phyloP scores from a whole-genome alignment of 2,888 invertebrate genomes.

The Nematopogon swammerdamellus region DNA sequence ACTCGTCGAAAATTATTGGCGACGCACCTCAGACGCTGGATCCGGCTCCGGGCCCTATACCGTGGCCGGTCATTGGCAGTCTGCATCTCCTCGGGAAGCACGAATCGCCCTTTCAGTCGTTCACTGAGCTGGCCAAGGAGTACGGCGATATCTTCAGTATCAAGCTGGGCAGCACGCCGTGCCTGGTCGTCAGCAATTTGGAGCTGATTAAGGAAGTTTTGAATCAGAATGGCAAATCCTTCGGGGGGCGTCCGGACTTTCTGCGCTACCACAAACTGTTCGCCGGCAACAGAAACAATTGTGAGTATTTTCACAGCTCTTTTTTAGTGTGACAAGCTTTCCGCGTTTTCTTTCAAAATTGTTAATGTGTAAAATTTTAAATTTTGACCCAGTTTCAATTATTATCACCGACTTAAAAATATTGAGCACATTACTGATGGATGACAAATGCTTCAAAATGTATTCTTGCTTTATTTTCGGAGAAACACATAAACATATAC shows the following conservation, averaged over 20 bases:
- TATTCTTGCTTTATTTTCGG: no score
- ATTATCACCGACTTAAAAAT: no score
- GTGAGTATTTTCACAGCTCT: constrained; percentile 59
- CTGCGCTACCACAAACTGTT: constrained; percentile 77
- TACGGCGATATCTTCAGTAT: constrained; percentile 74
- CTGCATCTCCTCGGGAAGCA: constrained; percentile 62
- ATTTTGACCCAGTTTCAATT: no score
- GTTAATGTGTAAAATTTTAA: no score
- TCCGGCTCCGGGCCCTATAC: constrained; percentile 63
- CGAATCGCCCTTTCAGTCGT: constrained; percentile 68
- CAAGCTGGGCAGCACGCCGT: constrained; percentile 63
- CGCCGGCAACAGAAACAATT: constrained; percentile 81
- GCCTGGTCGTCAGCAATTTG: constrained; percentile 73
- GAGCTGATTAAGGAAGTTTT: constrained; percentile 70
- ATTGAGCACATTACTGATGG: no score
- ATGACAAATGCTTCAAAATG: no score
- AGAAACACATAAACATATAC: no score
- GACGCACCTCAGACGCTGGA: constrained; percentile 22
- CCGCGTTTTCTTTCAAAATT: neutral
- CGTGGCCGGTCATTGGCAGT: constrained; percentile 67
- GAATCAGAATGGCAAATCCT: constrained; percentile 75
- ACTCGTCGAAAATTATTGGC: constrained; percentile 21
- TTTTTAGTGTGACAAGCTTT: neutral
- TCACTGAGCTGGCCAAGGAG: constrained; percentile 62
- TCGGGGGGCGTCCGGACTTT: constrained; percentile 82